phyloP scores from a whole-genome alignment of 2,888 invertebrate genomes.

The Tetragnatha montana region DNA sequence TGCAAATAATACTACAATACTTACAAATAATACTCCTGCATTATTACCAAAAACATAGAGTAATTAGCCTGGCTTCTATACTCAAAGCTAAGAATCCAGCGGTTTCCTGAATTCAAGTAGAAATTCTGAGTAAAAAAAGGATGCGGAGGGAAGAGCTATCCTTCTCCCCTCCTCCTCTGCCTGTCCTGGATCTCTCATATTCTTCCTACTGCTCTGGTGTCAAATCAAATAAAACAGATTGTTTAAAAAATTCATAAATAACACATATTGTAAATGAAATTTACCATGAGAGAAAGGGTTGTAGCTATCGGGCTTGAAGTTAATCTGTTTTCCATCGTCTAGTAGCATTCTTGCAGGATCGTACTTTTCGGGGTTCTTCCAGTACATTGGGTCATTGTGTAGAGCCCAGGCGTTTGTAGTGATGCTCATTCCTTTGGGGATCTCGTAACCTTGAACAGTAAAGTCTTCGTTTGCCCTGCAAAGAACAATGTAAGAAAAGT shows the following conservation, averaged over 20 bases:
- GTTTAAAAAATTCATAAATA: not conserved
- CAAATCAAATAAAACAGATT: too few relatives aligned
- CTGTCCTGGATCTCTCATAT: too few relatives aligned
- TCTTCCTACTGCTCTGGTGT: too few relatives aligned
- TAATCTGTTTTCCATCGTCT: conserved; percentile 9
- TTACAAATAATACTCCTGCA: too few relatives aligned
- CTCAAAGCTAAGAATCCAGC: too few relatives aligned
- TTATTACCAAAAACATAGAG: too few relatives aligned
- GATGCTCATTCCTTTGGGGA: conserved; percentile 36
- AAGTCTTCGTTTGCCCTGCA: conserved; percentile 27
- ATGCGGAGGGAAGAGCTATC: too few relatives aligned
- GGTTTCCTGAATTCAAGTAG: too few relatives aligned
- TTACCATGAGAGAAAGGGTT: conserved; percentile 41
- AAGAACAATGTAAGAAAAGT: not conserved
- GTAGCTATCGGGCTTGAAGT: conserved; percentile 26
- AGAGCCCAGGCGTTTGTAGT: conserved; percentile 24
- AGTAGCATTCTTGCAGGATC: conserved; percentile 39
- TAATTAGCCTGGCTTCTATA: too few relatives aligned
- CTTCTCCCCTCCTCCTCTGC: too few relatives aligned
- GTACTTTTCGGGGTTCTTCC: conserved; percentile 39
- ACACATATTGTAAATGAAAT: not conserved
- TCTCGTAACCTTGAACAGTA: conserved; percentile 6
- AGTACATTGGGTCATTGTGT: conserved; percentile 45
- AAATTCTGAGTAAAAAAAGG: too few relatives aligned
- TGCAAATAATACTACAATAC: too few relatives aligned